Conservation (phyloP, 2,113 vertebrate genomes). For the Tragelaphus imberbis region DNA sequence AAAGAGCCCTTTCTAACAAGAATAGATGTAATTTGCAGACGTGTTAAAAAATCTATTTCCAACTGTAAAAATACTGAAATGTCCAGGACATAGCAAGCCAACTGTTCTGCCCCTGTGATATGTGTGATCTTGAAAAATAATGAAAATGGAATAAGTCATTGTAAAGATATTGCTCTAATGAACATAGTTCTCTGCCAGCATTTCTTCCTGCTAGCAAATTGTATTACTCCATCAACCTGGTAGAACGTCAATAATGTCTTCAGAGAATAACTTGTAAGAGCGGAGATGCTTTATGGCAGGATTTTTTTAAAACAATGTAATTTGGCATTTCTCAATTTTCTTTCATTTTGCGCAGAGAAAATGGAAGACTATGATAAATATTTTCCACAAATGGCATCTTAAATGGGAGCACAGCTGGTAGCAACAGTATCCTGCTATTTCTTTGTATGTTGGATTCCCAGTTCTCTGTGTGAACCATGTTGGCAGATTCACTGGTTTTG, state of each 20-base stretch:
- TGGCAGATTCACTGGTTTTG: neutral
- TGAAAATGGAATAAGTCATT: constrained; percentile 22
- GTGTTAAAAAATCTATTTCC: constrained; percentile 44
- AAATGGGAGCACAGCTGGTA: constrained; percentile 52
- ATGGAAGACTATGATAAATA: constrained; percentile 46
- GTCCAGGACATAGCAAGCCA: neutral
- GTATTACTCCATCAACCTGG: constrained; percentile 33
- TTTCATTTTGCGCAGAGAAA: constrained; percentile 63
- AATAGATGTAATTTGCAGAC: neutral
- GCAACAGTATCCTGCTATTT: neutral
- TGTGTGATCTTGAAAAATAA: constrained; percentile 15
- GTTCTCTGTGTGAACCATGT: neutral
- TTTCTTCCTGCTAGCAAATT: constrained; percentile 50
- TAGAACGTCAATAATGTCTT: constrained; percentile 42
- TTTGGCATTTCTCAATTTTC: constrained; percentile 68
- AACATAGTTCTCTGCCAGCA: constrained; percentile 25
- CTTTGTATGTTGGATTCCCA: neutral
- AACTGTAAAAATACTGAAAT: constrained; percentile 33
- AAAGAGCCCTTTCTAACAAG: neutral
- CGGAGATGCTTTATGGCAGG: constrained; percentile 36
- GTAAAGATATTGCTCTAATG: constrained; percentile 30
- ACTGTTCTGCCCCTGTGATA: neutral
- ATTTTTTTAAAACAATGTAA: constrained; percentile 54
- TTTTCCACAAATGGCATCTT: constrained; percentile 43
- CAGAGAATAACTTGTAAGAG: constrained; percentile 1